A percentile compares a stretch with the other conserved stretches of the same genome.
Evolutionary conservation across 2,888 invertebrate genomes (phyloP).

Genomic region (Pristionchus maxplancki): DNA sequence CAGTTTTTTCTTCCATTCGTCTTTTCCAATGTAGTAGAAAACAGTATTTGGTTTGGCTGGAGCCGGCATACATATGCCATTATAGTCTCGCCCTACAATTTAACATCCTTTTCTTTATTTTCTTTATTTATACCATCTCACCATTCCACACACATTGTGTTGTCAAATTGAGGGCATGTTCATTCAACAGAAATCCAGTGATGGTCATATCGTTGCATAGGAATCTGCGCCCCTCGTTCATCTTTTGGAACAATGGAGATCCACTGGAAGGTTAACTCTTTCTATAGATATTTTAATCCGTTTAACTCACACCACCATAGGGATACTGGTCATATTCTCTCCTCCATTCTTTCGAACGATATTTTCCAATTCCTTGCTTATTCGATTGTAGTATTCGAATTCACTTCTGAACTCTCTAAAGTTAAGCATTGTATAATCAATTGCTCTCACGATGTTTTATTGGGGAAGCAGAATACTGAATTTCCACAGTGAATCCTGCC

Average conservation of each 20-base stretch:
- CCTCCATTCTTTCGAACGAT: not conserved
- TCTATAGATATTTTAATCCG: not conserved
- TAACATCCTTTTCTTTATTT: not conserved
- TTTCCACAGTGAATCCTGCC: slow-evolving; percentile 46
- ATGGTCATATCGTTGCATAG: slow-evolving; percentile 12
- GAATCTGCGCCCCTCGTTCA: not conserved
- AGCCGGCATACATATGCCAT: slow-evolving; percentile 40
- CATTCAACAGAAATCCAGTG: slow-evolving; percentile 40
- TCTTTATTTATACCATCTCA: not conserved
- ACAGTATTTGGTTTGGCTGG: not conserved
- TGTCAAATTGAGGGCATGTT: slow-evolving; percentile 34
- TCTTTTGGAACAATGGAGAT: not conserved
- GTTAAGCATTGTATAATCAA: not conserved
- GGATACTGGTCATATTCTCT: not conserved
- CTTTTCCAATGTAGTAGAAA: slow-evolving; percentile 23
- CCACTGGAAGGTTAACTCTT: not conserved
- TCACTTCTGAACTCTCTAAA: not conserved
- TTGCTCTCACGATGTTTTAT: not conserved
- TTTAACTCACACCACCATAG: slow-evolving; percentile 34
- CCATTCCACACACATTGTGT: slow-evolving; percentile 48
- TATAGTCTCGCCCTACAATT: slow-evolving; percentile 29
- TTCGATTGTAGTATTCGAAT: not conserved
- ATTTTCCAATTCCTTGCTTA: not conserved
- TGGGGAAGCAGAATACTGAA: slow-evolving; percentile 30
- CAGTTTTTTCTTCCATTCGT: slow-evolving; percentile 33